Evolutionary conservation across 2,113 vertebrate genomes (phyloP).

Genomic region (Anthoscopus minutus): DNA sequence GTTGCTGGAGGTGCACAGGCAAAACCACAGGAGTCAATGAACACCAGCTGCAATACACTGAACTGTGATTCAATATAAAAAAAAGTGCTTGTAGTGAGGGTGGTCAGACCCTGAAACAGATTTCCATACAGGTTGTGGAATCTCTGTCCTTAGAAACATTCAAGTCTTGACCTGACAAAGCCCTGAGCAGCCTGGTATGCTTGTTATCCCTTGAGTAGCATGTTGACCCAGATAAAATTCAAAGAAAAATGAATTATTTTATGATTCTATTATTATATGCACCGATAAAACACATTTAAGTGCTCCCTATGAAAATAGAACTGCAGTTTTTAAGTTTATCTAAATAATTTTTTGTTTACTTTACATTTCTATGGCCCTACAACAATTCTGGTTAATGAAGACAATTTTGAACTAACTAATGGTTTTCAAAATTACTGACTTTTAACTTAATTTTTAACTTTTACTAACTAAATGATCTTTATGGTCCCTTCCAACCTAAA

Average conservation of each 20-base stretch:
- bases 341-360: background rate
- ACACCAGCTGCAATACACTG: background rate
- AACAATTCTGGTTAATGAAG: background rate
- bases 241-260: background rate
- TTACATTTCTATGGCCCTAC: background rate
- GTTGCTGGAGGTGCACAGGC: background rate
- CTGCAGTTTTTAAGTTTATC: background rate
- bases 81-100: background rate
- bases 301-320: background rate
- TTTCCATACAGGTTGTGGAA: background rate
- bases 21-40: background rate
- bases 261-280: background rate
- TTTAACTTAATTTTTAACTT: too few species aligned
- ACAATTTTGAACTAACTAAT: background rate
- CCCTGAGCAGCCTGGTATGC: background rate
- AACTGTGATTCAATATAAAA: background rate
- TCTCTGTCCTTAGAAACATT: background rate
- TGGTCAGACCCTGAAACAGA: background rate
- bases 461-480: background rate
- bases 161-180: background rate
- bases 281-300: background rate
- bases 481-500: background rate
- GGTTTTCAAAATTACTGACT: background rate
- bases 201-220: background rate
- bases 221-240: background rate